These are phyloP conservation scores for Ceratina australensis DNA, from an alignment of 1,140 invertebrate species.

Conservation along the genomic window DNA sequence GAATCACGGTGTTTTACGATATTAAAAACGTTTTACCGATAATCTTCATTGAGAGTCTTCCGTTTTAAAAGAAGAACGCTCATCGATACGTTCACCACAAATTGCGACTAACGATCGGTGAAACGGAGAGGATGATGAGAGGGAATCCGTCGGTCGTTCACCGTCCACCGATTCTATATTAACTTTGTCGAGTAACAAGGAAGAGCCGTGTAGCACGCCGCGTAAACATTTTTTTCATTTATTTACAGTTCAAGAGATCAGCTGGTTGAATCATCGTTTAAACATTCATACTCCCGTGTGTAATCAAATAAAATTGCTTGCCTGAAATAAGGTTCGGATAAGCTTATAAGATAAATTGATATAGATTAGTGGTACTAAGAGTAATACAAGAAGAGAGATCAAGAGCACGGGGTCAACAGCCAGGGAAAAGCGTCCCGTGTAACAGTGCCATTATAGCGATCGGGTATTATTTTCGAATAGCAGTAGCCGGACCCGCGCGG, in stretches of 20 bases:
- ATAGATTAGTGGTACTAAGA: no score
- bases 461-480: constrained; percentile 50
- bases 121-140: not conserved
- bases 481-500: constrained; percentile 36
- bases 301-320: no score
- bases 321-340: no score
- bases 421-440: constrained; percentile 19
- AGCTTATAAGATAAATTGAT: no score
- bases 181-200: not conserved
- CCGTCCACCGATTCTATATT: not conserved
- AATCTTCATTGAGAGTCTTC: not conserved
- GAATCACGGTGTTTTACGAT: not conserved
- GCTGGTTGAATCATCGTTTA: no score
- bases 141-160: not conserved
- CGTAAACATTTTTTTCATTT: no score
- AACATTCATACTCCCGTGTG: no score
- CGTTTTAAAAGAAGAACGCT: constrained; percentile 9
- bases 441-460: constrained; percentile 49
- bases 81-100: constrained; percentile 13
- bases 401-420: constrained; percentile 21
- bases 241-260: no score
- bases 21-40: constrained; percentile 3
- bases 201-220: no score
- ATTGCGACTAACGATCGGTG: constrained; percentile 1
- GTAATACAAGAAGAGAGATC: constrained; percentile 10